Base-by-base conservation (phyloP, 2,888 invertebrate genomes). In the Troides oblongomaculatus region DNA sequence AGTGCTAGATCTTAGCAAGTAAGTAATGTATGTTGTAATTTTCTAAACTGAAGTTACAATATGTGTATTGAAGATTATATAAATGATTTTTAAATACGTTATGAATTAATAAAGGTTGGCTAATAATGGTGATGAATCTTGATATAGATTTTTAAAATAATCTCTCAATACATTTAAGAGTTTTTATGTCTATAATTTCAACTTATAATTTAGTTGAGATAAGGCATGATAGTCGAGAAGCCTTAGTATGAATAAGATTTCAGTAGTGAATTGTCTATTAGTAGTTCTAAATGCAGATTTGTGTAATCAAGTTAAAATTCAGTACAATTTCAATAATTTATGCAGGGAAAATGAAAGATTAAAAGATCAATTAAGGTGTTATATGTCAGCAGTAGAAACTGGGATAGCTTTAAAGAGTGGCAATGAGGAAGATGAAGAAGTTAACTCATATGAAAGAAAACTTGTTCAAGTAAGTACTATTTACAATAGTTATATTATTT, bases 301-400 rank as follows among this genome's bases (percentile, higher is more conserved):
- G 12, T 4, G 4, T 46, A 2, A 14, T 46, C 0, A 46, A 46
- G 14, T 46, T 46, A 12, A 46, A 46, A n/a, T 53, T 50, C 50
- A 50, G 14, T 50, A 18, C 50, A 17, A 18, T 17, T 18, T 50
- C 4, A 21, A 6, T 23, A 4, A 23, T n/a, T 70, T 74, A 85
- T 88, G 71, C 80, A 96, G 96, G 80, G 97, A 98, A 87, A 97
- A 97, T 88, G 96, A 96, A 73, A 91, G 96, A 74, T 88, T 98
- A 76, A 96, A 97, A 80, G 96, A 97, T 77, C 97, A 98, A 82
- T 85, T 98, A 70, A 94, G 96, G 76, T 97, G 96, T 79, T 98
- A 98, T 84, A 95, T 97, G 75, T 96, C 96, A 66, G 97, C 97
- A n/a, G 96, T 98, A 57, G 97, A 97, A 90, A 94, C 97, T 72